Base-by-base conservation (phyloP, 2,797 vertebrate genomes). In the Pantherophis vulpinus region DNA sequence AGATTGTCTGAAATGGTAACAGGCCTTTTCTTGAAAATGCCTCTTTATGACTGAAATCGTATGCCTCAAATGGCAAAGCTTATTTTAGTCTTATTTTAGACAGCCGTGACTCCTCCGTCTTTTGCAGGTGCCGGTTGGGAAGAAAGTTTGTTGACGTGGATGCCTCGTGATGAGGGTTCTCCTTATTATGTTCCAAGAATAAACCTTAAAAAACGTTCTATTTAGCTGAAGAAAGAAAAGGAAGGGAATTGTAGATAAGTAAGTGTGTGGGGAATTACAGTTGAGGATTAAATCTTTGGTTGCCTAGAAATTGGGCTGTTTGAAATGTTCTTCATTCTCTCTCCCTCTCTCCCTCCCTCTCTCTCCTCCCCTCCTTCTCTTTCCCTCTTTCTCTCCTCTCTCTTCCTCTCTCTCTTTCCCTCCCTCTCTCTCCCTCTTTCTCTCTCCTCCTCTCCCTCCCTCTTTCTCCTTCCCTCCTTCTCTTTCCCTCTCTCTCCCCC, bases 231-330 rank as follows among this genome's bases (percentile, higher is more conserved):
- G 79, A 93, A 93, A 90, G 59, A 61, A 54, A 91, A 79, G 16
- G n/a, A 61, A 61, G 70, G 5, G 2, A 79, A 92, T 55, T 51
- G 42, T 37, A 94, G 92, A 63, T 32, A 95, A 94, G 74, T 94
- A 93, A 91, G 94, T 95, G 93, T 54, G 9, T 20, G 89, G 70
- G 96, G 96, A 96, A 96, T 95, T 95, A 96, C 94, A 29, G 47
- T 87, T 94, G 93, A 5, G 7, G 94, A 95, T 96, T 96, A 96
- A 95, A 96, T 94, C 95, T 96, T 95, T 87, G 51, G 95, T 94
- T 96, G 95, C 91, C 96, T 97, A 94, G 96, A 96, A 98, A 97
- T 0, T 3, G 94, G 94, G 74, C 90, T 96, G 94, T 96, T 96
- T 96, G 91, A 94, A 95, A 97, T 96, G 93, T 74, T 87, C 61